Evolutionary conservation across 2,888 invertebrate species (phyloP).

Genomic region (Imbricaverruca yamaguchii): DNA sequence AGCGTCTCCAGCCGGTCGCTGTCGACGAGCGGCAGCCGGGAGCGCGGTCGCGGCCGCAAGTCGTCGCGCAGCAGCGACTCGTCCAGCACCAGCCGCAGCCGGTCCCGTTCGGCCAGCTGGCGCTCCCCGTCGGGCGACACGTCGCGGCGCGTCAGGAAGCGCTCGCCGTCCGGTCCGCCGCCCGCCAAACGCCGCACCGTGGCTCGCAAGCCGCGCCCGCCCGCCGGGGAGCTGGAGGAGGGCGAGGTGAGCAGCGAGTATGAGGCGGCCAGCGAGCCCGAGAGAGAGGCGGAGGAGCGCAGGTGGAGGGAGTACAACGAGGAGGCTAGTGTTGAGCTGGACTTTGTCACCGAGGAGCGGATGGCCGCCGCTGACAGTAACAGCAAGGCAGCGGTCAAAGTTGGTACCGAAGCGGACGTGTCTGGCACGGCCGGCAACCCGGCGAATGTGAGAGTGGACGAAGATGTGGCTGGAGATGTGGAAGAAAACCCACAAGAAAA

Average conservation of each 20-base stretch:
- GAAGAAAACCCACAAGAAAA: slow-evolving; percentile 22
- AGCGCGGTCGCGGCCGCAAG: background rate
- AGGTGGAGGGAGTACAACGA: slow-evolving; percentile 7
- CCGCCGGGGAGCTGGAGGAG: slow-evolving; percentile 14
- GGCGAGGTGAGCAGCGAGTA: slow-evolving; percentile 10
- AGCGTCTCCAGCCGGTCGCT: slow-evolving; percentile 22
- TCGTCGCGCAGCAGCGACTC: background rate
- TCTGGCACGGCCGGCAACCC: too few relatives aligned
- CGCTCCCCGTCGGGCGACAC: too few relatives aligned
- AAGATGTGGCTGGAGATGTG: slow-evolving; percentile 25
- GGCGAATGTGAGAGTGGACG: too few relatives aligned
- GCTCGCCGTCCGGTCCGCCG: background rate
- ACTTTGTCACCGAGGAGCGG: slow-evolving; percentile 33
- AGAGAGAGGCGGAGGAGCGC: slow-evolving; percentile 22
- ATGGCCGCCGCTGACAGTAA: slow-evolving; percentile 11
- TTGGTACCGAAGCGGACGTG: too few relatives aligned
- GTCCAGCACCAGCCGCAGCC: background rate
- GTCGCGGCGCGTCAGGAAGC: too few relatives aligned
- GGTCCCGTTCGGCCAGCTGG: background rate
- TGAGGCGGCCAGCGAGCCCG: slow-evolving; percentile 27
- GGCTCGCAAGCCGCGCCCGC: background rate
- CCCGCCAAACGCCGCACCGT: background rate
- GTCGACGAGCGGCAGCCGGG: background rate
- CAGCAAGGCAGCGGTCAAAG: too few relatives aligned
- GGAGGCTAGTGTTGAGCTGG: slow-evolving; percentile 25